Conservation (phyloP, 2,113 vertebrate species). For the Callipepla californica region DNA sequence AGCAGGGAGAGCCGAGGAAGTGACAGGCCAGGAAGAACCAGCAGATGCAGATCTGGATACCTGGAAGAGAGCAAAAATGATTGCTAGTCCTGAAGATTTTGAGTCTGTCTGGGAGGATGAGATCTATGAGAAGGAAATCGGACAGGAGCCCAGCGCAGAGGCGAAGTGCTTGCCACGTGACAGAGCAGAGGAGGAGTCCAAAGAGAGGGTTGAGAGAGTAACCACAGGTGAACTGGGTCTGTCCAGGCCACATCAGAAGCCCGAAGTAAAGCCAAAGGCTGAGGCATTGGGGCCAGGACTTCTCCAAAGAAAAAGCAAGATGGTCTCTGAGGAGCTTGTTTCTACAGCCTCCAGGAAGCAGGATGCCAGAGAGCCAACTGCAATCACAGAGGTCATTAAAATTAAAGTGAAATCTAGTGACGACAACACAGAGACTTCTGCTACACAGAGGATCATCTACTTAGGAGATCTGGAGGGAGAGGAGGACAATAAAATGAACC, state of each 20-base stretch:
- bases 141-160: neutral
- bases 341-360: conserved; percentile 61
- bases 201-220: neutral
- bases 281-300: neutral
- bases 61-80: conserved; percentile 70
- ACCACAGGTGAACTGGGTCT: neutral
- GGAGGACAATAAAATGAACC: conserved; percentile 7
- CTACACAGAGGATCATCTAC: conserved; percentile 78
- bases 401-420: conserved; percentile 68
- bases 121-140: conserved; percentile 35
- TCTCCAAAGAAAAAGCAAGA: neutral
- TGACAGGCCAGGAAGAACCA: conserved; percentile 71
- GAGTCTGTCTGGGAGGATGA: conserved; percentile 76
- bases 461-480: conserved; percentile 70
- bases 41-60: conserved; percentile 40
- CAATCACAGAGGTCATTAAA: conserved; percentile 47
- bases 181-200: neutral
- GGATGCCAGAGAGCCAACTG: conserved; percentile 42
- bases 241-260: conserved; percentile 17
- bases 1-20: conserved; percentile 72
- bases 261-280: conserved; percentile 19
- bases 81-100: conserved; percentile 80
- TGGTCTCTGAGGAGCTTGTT: neutral
- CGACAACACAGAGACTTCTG: conserved; percentile 57
- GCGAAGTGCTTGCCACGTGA: neutral